Percentiles rank a stretch among this genome's conserved stretches.
Conservation (phyloP, 2,113 vertebrate genomes). For the Tiliqua scincoides region DNA sequence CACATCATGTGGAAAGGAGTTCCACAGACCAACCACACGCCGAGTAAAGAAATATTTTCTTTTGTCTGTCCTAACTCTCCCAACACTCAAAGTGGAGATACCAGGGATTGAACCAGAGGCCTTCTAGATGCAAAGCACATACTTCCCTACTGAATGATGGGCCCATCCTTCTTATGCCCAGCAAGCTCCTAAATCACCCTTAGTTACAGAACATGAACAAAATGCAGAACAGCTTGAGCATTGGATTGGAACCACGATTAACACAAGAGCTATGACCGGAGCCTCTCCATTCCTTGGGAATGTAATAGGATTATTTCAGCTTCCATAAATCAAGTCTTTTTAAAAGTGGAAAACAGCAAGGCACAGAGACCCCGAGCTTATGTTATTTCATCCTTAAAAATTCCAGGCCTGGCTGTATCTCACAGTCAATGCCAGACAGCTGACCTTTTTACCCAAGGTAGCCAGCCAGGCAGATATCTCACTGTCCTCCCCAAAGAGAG, state of each 20-base stretch:
- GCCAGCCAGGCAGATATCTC: slow-evolving; percentile 28
- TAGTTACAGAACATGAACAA: not conserved
- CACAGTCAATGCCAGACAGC: slow-evolving; percentile 19
- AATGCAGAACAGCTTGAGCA: not conserved
- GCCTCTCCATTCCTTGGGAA: not conserved
- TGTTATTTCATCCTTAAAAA: slow-evolving; percentile 27
- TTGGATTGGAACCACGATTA: not conserved
- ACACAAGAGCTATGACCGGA: not conserved
- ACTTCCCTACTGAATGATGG: too few relatives aligned
- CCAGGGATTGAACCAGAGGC: too few relatives aligned
- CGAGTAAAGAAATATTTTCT: too few relatives aligned
- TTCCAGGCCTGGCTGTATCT: slow-evolving; percentile 14
- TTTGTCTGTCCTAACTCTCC: too few relatives aligned
- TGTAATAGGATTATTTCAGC: slow-evolving; percentile 9
- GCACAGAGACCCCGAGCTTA: not conserved
- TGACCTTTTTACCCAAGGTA: slow-evolving; percentile 38
- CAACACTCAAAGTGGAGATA: too few relatives aligned
- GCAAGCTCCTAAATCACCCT: not conserved
- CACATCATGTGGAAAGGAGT: too few relatives aligned
- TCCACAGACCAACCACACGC: too few relatives aligned
- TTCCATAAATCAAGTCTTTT: slow-evolving; percentile 35
- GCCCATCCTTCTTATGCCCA: too few relatives aligned
- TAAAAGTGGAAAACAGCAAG: slow-evolving; percentile 23
- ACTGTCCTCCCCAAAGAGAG: slow-evolving; percentile 1
- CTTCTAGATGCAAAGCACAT: too few relatives aligned